phyloP scores from a whole-genome alignment of 2,797 vertebrate genomes.

The Phoxinus dragarum region DNA sequence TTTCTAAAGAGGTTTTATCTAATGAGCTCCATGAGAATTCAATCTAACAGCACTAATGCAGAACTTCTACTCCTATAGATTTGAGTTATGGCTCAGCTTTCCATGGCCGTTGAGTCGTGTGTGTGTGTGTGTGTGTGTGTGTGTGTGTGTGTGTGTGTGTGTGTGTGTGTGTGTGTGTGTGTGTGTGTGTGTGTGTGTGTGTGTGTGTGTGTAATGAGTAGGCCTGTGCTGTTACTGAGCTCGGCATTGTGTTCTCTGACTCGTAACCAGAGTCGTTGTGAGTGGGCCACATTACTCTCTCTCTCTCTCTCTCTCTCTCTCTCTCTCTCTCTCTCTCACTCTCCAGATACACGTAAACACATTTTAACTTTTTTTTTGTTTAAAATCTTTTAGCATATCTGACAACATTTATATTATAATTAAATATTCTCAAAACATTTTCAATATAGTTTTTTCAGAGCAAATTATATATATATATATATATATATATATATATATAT shows the following conservation, averaged over 20 bases:
- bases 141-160: slow-evolving; percentile 7
- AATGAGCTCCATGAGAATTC: slow-evolving; percentile 51
- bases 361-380: neutral
- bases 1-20: slow-evolving; percentile 44
- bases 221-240: slow-evolving; percentile 38
- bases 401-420: neutral
- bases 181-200: slow-evolving; percentile 8
- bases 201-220: slow-evolving; percentile 33
- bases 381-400: neutral
- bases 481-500: too few species aligned
- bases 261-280: slow-evolving; percentile 38
- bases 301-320: slow-evolving; percentile 45
- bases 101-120: neutral
- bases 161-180: slow-evolving; percentile 13
- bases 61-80: slow-evolving; percentile 32
- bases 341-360: slow-evolving; percentile 44
- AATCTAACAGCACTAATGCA: slow-evolving; percentile 43
- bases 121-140: slow-evolving; percentile 21
- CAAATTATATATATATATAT: neutral
- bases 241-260: slow-evolving; percentile 39
- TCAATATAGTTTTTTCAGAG: neutral
- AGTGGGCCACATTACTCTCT: slow-evolving; percentile 37
- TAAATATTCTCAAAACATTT: neutral
- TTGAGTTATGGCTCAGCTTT: slow-evolving; percentile 39
- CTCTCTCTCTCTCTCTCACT: slow-evolving; percentile 31